Percentiles rank a stretch among this genome's conserved stretches.
Conservation (phyloP, 2,797 vertebrate species). For the Bovichtus diacanthus region DNA sequence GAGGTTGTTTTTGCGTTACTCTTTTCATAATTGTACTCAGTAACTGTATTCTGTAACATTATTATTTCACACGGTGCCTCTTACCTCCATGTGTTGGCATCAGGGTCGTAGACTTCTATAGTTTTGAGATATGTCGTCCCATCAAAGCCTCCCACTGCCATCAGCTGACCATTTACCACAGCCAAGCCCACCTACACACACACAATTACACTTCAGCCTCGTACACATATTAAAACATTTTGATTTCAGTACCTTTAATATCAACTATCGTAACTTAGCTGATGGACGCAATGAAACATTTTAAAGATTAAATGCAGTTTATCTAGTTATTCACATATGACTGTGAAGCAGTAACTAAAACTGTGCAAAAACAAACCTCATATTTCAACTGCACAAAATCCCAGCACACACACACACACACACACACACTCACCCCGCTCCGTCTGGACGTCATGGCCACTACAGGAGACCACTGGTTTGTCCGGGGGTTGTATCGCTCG, state of each 20-base stretch:
- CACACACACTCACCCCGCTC: conserved; percentile 88
- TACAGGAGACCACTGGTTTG: conserved; percentile 99
- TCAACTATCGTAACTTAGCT: background rate
- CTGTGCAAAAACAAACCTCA: background rate
- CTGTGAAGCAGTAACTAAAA: background rate
- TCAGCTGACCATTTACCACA: conserved; percentile 97
- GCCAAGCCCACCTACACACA: conserved; percentile 93
- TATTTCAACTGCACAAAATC: background rate
- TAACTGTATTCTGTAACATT: background rate
- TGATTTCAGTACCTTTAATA: background rate
- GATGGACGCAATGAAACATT: background rate
- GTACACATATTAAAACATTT: background rate
- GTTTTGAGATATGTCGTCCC: conserved; percentile 99
- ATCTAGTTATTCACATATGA: too few species aligned
- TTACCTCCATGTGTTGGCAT: conserved; percentile 99
- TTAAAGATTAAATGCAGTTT: too few species aligned
- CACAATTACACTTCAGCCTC: background rate
- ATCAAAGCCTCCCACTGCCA: conserved; percentile 99
- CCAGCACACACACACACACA: background rate
- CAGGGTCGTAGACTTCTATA: conserved; percentile 98
- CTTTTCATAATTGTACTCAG: too few species aligned
- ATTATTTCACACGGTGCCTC: background rate
- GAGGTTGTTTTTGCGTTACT: too few species aligned
- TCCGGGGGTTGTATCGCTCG: conserved; percentile 97
- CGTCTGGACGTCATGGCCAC: conserved; percentile 98